Base-by-base conservation (phyloP, 2,113 vertebrate genomes). In the Ciconia boyciana region DNA sequence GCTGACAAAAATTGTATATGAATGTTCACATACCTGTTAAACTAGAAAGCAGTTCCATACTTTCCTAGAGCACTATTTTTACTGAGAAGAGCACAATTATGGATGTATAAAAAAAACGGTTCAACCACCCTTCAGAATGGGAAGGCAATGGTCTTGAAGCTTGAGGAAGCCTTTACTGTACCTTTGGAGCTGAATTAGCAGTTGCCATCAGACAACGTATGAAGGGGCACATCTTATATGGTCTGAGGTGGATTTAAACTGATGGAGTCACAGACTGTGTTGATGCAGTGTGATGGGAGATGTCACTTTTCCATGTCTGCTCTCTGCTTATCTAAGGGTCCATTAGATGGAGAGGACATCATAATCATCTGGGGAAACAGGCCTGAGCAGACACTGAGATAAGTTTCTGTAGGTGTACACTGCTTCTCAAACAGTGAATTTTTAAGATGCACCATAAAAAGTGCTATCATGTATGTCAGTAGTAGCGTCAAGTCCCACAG, bases 111-210 rank as follows among this genome's bases (percentile, higher is more conserved):
- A 76, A 39, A 78, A 78, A 24, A 1, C 7, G 1, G 3, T 55
- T 84, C 0, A 0, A n/a, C 22, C 7, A 36, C 9, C 3, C 19
- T 62, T 74, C 26, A 70, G 7, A 77, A 5, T 77, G 31, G 18
- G 44, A 90, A 88, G 10, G 10, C 18, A 68, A 34, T 17, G 6
- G 43, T 44, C 48, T 55, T 80, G 22, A 65, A 83, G 52, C 10
- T 9, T 52, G 22, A 87, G 43, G 22, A 83, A 88, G 16, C 2
- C 24, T 71, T 62, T 79, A 16, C 4, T 36, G 16, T 48, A 44
- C 36, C 26, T 83, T 64, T 41, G 49, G 14, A 68, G 36, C 13
- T 83, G 66, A 48, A 76, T 32, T 58, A 81, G 77, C 70, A 79
- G n/a, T 8, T 79, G 31, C 28, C 12, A 2, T 80, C 57, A 72